These are phyloP conservation scores for Cyclura pinguis DNA, from an alignment of 2,797 vertebrate species.

Conservation along the genomic window DNA sequence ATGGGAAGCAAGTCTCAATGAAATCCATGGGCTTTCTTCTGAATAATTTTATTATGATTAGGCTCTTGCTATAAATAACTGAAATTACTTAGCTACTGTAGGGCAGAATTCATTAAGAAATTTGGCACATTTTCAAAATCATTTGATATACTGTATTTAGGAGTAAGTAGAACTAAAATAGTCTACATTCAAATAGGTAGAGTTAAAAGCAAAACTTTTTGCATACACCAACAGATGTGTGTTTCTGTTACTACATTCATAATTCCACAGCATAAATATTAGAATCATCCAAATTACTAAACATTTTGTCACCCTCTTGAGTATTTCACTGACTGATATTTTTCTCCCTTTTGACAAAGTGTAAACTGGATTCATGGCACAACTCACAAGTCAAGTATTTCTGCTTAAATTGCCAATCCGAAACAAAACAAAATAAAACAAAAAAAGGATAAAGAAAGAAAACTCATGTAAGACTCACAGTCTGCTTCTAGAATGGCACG, in stretches of 20 bases:
- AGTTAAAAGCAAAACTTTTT: background rate
- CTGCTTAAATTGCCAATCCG: background rate
- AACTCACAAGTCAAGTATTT: background rate
- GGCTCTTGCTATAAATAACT: background rate
- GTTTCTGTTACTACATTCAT: slow-evolving; percentile 1
- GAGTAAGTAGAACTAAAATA: background rate
- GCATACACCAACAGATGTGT: background rate
- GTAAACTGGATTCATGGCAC: background rate
- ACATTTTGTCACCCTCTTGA: slow-evolving; percentile 8
- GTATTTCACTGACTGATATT: background rate
- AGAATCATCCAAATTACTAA: slow-evolving; percentile 1
- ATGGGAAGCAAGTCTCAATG: background rate
- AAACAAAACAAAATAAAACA: background rate
- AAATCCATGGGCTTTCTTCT: background rate
- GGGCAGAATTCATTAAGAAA: background rate
- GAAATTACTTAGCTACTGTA: background rate
- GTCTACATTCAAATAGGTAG: background rate
- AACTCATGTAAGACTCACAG: slow-evolving; percentile 83
- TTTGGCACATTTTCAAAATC: background rate
- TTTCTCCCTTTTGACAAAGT: slow-evolving; percentile 21
- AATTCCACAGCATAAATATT: slow-evolving; percentile 2
- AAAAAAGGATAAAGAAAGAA: background rate
- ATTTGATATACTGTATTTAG: background rate
- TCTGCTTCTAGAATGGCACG: slow-evolving; percentile 87
- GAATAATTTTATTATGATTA: slow-evolving; percentile 4